These are phyloP conservation scores for Phainopepla nitens DNA, from an alignment of 2,113 vertebrate species.

Conservation along the genomic window DNA sequence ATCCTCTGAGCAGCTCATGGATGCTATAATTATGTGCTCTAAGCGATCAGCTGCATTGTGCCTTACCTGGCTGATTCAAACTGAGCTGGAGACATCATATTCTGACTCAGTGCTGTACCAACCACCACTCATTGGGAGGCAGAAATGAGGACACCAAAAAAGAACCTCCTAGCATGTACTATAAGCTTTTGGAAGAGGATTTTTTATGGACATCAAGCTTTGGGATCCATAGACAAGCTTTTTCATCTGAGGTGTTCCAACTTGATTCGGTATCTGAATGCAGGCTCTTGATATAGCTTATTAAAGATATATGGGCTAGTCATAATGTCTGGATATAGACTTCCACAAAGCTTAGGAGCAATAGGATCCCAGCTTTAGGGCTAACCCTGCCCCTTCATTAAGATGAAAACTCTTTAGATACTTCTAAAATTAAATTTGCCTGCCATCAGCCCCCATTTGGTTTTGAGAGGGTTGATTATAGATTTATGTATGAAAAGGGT, in stretches of 20 bases:
- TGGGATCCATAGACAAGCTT: background rate
- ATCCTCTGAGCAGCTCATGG: conserved; percentile 33
- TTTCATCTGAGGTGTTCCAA: background rate
- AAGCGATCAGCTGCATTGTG: background rate
- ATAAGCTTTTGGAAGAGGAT: background rate
- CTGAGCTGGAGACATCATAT: background rate
- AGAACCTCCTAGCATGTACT: background rate
- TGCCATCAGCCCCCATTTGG: rapidly evolving
- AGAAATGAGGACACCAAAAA: background rate
- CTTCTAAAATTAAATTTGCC: background rate
- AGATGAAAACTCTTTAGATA: background rate
- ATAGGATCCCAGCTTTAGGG: background rate
- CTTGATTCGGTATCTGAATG: background rate
- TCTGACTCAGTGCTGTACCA: background rate
- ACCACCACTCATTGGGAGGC: background rate
- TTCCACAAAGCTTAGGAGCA: background rate
- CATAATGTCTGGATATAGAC: background rate
- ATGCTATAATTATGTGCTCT: conserved; percentile 28
- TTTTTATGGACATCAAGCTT: background rate
- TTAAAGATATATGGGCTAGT: background rate
- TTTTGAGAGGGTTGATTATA: background rate
- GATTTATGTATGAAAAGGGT: background rate
- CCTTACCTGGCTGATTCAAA: conserved; percentile 42
- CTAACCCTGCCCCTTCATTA: background rate
- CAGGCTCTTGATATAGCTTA: background rate